Conservation (phyloP, 2,888 invertebrate species). For the Sminthurides aquaticus region DNA sequence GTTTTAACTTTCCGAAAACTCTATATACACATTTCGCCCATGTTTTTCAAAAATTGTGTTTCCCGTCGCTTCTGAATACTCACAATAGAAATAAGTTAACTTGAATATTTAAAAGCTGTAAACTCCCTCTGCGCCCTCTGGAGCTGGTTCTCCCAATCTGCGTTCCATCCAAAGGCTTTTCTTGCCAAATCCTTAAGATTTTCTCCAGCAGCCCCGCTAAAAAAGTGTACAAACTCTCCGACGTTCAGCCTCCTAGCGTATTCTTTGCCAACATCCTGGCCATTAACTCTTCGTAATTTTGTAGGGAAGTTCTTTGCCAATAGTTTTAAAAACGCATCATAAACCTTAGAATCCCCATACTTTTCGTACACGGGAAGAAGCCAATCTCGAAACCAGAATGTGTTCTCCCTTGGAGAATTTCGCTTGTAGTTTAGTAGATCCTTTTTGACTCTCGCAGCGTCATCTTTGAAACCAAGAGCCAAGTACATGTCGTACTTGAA, state of each 20-base stretch:
- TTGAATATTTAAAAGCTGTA: background rate
- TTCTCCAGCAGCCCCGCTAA: background rate
- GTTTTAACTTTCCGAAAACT: no score
- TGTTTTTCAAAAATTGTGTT: no score
- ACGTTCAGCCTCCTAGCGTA: background rate
- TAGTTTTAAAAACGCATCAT: background rate
- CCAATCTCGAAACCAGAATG: constrained; percentile 3
- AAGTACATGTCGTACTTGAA: background rate
- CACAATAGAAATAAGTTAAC: no score
- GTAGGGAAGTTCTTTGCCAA: background rate
- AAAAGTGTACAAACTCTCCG: constrained; percentile 5
- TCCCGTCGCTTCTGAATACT: no score
- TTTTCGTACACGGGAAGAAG: background rate
- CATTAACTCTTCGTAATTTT: background rate
- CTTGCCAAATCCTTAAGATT: background rate
- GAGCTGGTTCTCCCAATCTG: background rate
- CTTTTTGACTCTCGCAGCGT: background rate
- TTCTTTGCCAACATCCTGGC: background rate
- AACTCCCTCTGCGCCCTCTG: background rate
- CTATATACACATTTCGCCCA: no score
- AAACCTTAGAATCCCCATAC: background rate
- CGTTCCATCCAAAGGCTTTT: constrained; percentile 1
- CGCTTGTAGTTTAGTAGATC: background rate
- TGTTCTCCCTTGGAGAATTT: background rate
- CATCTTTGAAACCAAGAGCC: background rate